Conservation (phyloP, 2,888 invertebrate species). For the Spisula solida region DNA sequence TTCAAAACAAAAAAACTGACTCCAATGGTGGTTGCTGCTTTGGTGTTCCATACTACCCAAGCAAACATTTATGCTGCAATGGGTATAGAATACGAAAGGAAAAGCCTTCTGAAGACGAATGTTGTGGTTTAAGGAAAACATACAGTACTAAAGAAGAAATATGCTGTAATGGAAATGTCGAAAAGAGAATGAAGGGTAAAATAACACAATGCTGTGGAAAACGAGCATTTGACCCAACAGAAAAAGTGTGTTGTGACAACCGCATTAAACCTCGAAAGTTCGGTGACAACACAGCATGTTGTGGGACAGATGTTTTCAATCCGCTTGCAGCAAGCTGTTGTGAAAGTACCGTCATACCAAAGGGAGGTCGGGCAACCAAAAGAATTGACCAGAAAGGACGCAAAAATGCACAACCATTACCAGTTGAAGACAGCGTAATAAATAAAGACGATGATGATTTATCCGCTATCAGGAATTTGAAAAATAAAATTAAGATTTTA, state of each 20-base stretch:
- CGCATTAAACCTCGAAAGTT: conserved; percentile 33
- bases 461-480: neutral
- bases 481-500: neutral
- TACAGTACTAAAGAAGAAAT: conserved; percentile 44
- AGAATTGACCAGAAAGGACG: neutral
- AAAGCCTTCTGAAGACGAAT: conserved; percentile 30
- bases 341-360: conserved; percentile 18
- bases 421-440: neutral
- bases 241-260: conserved; percentile 49
- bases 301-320: conserved; percentile 46
- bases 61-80: conserved; percentile 47
- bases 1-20: neutral
- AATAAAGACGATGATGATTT: neutral
- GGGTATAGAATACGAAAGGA: conserved; percentile 31
- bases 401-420: neutral
- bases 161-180: conserved; percentile 47
- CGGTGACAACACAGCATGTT: conserved; percentile 48
- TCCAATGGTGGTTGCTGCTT: conserved; percentile 38
- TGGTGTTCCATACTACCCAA: conserved; percentile 25
- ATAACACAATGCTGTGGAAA: conserved; percentile 51
- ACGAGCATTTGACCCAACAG: conserved; percentile 38
- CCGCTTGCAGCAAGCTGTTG: conserved; percentile 44
- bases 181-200: conserved; percentile 22
- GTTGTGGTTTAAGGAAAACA: conserved; percentile 39
- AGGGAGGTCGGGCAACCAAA: neutral